Evolutionary conservation across 2,113 vertebrate species (phyloP).

Genomic region (Rhinoderma darwinii): DNA sequence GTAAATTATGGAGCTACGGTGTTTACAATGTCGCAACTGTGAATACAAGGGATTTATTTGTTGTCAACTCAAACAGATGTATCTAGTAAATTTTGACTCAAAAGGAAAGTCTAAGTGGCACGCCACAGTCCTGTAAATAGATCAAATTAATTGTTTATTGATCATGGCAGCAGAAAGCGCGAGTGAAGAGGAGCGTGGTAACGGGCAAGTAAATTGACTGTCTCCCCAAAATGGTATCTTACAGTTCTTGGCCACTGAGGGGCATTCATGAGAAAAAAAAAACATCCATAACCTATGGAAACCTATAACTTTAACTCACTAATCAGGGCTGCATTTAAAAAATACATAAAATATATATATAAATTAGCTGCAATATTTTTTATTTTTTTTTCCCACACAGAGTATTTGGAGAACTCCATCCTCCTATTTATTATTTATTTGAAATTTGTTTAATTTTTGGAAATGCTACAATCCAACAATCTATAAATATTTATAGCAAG

Average conservation of each 20-base stretch:
- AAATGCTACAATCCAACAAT: too few species aligned
- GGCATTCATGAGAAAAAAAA: not conserved
- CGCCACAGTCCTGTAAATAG: constrained; percentile 13
- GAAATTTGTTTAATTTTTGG: too few species aligned
- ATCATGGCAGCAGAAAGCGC: not conserved
- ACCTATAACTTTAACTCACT: not conserved
- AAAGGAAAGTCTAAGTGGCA: not conserved
- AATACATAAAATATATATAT: not conserved
- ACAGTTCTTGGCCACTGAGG: constrained; percentile 1
- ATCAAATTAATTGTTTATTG: constrained; percentile 41
- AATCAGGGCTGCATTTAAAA: not conserved
- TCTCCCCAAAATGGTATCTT: not conserved
- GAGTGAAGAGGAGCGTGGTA: not conserved
- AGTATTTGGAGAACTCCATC: too few species aligned
- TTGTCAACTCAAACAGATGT: not conserved
- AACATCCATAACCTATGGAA: not conserved
- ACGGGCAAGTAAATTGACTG: constrained; percentile 30
- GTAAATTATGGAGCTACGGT: not conserved
- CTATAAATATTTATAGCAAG: too few species aligned
- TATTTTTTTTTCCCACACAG: too few species aligned
- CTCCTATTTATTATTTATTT: too few species aligned
- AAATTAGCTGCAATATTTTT: not conserved
- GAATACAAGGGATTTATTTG: not conserved
- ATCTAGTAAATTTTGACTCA: not conserved
- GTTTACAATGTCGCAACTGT: constrained; percentile 9